Evolutionary conservation across 2,888 invertebrate genomes (phyloP), one percentile per base, ranked within the genome.

Genomic region (Conus canariensis): DNA sequence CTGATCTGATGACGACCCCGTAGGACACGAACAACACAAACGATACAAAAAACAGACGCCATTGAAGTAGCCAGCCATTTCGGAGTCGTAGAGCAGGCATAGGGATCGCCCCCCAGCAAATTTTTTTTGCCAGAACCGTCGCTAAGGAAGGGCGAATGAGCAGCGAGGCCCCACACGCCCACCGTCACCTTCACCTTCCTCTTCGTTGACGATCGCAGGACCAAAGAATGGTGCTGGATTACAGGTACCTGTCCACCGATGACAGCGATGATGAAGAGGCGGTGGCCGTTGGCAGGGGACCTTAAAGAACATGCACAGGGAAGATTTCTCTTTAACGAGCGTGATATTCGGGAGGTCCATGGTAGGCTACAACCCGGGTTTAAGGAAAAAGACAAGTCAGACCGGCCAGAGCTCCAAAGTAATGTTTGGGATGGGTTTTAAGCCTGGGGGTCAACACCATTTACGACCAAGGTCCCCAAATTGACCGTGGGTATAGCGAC

Each of bases 341-440:
- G 16, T 74, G 16, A 19, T 59, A n/a, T 25, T 10, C 19, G 88
- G 14, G 91, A n/a, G 12, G 56, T 77, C 45, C 70, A 88, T 16
- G 90, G 86, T 14, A 89, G n/a, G 90, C 87, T 4, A 90, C 10
- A 87, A 80, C 77, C 86, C 85, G 7, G 91, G 22, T 45, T 45
- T 1, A 45, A 45, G 45, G 5, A 90, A 90, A 7, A 91, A 90
- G 14, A 92, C 85, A 7, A 91, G 85, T 92, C 92, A 0, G 91
- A 90, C 10, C 77, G 12, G 92, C 92, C 67, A 92, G 60, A 19
- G 91, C 90, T 0, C 89, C 90, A 22, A 92, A 90, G 89, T 90
- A 92, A 92, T 90, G 85, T 92, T 92, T n/a, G 92, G 90, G n/a
- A 91, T 89, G 8, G 8, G 92, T 92, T 70, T 87, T 85, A 22